Evolutionary conservation across 2,113 vertebrate species (phyloP), one percentile per base, ranked within the genome.

Genomic region (Alaudala cheleensis): DNA sequence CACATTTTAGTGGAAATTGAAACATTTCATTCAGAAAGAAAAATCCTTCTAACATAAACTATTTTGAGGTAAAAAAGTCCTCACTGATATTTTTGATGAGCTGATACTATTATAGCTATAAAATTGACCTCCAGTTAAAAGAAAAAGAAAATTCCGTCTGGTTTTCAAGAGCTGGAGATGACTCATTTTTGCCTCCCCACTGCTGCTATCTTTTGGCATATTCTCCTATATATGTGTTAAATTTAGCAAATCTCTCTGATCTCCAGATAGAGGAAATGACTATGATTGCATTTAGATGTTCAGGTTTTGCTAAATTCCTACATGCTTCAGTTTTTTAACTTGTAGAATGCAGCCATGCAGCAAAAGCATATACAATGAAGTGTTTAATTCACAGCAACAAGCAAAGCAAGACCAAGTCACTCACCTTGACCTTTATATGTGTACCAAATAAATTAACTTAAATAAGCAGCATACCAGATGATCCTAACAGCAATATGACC

Each of bases 171-270:
- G 89, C 44, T 83, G 19, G n/a, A 71, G 88, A 94, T 93, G 93
- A 96, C 39, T 97, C 92, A 96, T 93, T 86, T 86, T 77, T 95
- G 76, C 71, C 66, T 92, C 79, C 87, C 37, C 74, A 93, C 53
- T 57, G 49, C 95, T 90, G 71, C 86, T 96, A 83, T 92, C 93
- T 96, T 93, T 96, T 93, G 92, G 88, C 94, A 84, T 51, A 70
- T 44, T 92, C 71, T 88, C 76, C 51, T 49, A 71, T 62, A 33
- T n/a, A 66, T 0, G 0, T 81, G 72, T 64, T 91, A 87, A 71
- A 93, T 92, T 83, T 94, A 93, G 92, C 56, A 81, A 92, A 88
- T 74, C 49, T 66, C 42, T 82, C 81, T 67, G 20, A 92, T 81
- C 33, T 80, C 56, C 47, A 73, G 42, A 67, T 73, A 83, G 10